Evolutionary conservation across 1,140 invertebrate species (phyloP), one percentile per base, ranked within the genome.

Genomic region (Saxidomus purpurata): DNA sequence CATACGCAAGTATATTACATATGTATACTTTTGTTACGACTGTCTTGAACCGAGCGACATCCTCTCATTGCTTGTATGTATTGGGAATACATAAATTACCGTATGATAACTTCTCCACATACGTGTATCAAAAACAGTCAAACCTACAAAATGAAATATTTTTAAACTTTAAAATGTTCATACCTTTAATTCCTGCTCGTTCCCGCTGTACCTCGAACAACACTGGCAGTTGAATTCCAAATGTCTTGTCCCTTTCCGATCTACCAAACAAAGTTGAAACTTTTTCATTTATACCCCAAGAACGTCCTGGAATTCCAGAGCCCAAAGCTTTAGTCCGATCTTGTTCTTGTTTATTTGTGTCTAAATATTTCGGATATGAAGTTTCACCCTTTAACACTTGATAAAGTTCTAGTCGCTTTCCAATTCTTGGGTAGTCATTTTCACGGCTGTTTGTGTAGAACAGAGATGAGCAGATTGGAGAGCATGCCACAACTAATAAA

Each of bases 351-450:
- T 25, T 28, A 63, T 63, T n/a, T n/a, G 59, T 63, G 19, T 63
- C 59, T 63, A 4, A 28, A 63, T 28, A 63, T 63, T 63, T 63
- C 28, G 59, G 59, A 63, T 9, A 63, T 28, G 59, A 63, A n/a
- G 19, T 28, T n/a, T 71, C 34, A 17, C 67, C 34, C 25, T 71
- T 71, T 38, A 71, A 71, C 17, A 71, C 67, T 38, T 71, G 34
- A 17, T 38, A 40, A 4, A 71, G 3, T 71, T 40, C 36, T 38
- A 38, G 49, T 34, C 85, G 47, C 36, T 87, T 87, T 17, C 85
- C 85, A 47, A 87, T 77, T 34, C 85, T 59, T 11, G 85, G 85
- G 34, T 77, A 87, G 55, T 87, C 85, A 77, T 87, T 87, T 36
- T 87, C 71, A 63, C 43, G 47, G 38, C 85, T 87, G 22, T 40